A percentile compares a stretch with the other conserved stretches of the same genome.
phyloP scores from a whole-genome alignment of 2,113 vertebrate genomes.

The Bos javanicus region DNA sequence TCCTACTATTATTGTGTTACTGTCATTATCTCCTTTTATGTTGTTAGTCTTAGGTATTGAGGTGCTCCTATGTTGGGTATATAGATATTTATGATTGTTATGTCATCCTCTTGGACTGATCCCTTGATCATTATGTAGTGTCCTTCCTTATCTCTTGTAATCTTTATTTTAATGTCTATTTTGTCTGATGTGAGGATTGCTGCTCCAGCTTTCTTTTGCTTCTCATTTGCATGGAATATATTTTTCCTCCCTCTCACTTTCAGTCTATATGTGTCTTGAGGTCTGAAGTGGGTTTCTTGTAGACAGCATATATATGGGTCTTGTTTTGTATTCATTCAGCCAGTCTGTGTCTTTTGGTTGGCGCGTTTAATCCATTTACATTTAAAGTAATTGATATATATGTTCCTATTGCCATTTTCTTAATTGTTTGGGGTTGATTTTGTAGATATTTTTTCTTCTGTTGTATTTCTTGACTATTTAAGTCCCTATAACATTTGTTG shows the following conservation, averaged over 20 bases:
- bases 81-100: not conserved
- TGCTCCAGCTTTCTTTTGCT: not conserved
- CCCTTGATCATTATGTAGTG: not conserved
- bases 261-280: not conserved
- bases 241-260: not conserved
- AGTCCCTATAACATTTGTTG: not conserved
- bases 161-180: not conserved
- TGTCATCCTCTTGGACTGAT: not conserved
- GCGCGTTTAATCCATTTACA: fast-evolving
- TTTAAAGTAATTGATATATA: not conserved
- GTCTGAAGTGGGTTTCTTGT: not conserved
- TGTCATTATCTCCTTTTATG: not conserved
- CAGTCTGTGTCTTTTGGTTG: not conserved
- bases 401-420: not conserved
- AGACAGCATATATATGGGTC: not conserved
- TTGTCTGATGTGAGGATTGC: not conserved
- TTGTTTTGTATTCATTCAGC: not conserved
- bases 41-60: not conserved
- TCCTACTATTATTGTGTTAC: not conserved
- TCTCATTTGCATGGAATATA: not conserved
- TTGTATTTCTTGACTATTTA: not conserved
- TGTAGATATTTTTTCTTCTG: not conserved
- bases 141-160: not conserved
- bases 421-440: not conserved
- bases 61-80: not conserved